A percentile compares a stretch with the other conserved stretches of the same genome.
Conservation (phyloP, 2,888 invertebrate species). For the Cheilosia vulpina region DNA sequence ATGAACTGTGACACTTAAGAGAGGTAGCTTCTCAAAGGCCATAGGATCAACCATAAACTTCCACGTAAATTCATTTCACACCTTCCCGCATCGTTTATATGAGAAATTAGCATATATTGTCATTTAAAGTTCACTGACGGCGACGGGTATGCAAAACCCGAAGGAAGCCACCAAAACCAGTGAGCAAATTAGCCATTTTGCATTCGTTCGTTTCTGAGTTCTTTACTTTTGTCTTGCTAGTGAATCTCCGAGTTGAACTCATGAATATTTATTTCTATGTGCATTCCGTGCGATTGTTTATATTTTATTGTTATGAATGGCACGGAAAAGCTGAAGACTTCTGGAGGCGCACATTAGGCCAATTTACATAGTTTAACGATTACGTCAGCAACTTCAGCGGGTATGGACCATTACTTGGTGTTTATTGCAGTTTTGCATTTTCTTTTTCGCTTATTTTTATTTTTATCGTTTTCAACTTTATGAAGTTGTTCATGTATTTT, state of each 20-base stretch:
- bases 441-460: slow-evolving; percentile 19
- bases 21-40: slow-evolving; percentile 24
- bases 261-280: slow-evolving; percentile 62
- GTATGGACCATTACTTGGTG: slow-evolving; percentile 50
- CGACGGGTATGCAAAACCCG: slow-evolving; percentile 42
- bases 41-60: neutral
- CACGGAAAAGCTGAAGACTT: slow-evolving; percentile 19
- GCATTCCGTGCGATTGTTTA: slow-evolving; percentile 66
- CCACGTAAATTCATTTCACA: slow-evolving; percentile 19
- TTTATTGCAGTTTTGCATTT: slow-evolving; percentile 22
- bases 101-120: slow-evolving; percentile 50
- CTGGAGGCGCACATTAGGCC: slow-evolving; percentile 53
- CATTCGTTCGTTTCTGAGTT: neutral
- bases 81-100: slow-evolving; percentile 4
- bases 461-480: slow-evolving; percentile 19
- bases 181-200: slow-evolving; percentile 3
- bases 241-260: slow-evolving; percentile 43
- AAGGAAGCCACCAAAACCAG: slow-evolving; percentile 30
- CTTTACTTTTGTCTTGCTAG: slow-evolving; percentile 13
- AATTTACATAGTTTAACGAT: slow-evolving; percentile 60
- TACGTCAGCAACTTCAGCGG: slow-evolving; percentile 42
- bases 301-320: slow-evolving; percentile 64
- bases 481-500: slow-evolving; percentile 48
- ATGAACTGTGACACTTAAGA: neutral
- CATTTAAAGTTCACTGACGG: slow-evolving; percentile 47